Evolutionary conservation across 2,113 vertebrate genomes (phyloP), one percentile per base, ranked within the genome.

Genomic region (Romanogobio albipinnatus): DNA sequence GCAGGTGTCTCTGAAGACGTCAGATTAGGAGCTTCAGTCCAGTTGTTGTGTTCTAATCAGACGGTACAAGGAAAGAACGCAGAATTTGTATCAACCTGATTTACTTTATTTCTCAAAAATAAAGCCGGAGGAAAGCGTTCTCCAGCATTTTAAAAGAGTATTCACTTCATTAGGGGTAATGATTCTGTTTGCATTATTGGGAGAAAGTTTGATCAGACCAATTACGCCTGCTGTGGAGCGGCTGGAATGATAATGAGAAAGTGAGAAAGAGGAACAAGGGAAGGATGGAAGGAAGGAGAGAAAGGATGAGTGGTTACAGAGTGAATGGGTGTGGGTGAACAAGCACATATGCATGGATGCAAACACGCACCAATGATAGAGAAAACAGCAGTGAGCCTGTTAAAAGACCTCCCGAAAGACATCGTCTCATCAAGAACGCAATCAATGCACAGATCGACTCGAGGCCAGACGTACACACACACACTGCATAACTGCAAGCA

Each of bases 191-290:
- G 53, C 84, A 71, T 90, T 89, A 87, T 85, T 68, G 77, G 79
- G 81, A 89, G 87, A 89, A 82, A 82, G 66, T 84, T 88, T 83
- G 90, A 89, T 88, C 88, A 83, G 89, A 88, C 61, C 80, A 90
- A 89, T 92, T 89, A 90, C 86, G 88, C 79, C 84, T 82, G 83
- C 86, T 89, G 45, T 73, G 76, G 83, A 85, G 89, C 87, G 85
- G 80, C 49, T 71, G 62, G 81, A 73, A 75, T 86, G 84, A 86
- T 90, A 90, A 88, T 85, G 90, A 86, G 62, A 43, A 29, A 70
- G 29, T 36, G 64, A 76, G 74, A 82, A 22, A 26, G 62, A 49
- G 76, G 73, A 59, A 9, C n/a, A 45, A 64, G 36, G 49, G 36
- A 61, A 70, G 9, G 14, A 33, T 61, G 9, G 14, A 33, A 29